Base-by-base conservation (phyloP, 2,797 vertebrate species). In the Sebastes hubbsi region DNA sequence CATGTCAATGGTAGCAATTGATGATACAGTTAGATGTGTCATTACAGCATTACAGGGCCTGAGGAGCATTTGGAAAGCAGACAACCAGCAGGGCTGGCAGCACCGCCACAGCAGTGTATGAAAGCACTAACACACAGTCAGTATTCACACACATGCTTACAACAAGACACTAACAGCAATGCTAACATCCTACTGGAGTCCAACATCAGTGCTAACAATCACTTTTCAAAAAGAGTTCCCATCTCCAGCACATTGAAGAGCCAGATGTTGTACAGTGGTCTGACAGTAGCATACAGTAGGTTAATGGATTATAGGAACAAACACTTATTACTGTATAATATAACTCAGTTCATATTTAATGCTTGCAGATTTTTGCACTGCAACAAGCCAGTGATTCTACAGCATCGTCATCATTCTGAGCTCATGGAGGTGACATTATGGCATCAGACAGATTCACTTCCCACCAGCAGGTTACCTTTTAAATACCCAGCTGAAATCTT, bases 11-110 rank as follows among this genome's bases (percentile, higher is more conserved):
- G 38, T 75, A 80, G 75, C 20, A 72, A 82, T 75, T 75, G 77
- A 89, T 86, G 76, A 76, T 86, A 71, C 75, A 82, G 89, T 92
- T 87, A 91, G 74, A 89, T 83, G 72, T 79, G 66, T 83, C 65
- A 78, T 90, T 87, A 89, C 55, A 78, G 66, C 60, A 81, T 84
- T 77, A 83, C 36, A 62, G 34, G 68, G 77, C 73, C 75, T 27
- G 76, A 78, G 71, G 75, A 84, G 73, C 61, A 27, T 18, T 75
- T 42, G 74, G 54, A 69, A 84, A 86, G 24, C 83, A 89, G 80
- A 87, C 68, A 75, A 74, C 83, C 81, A 91, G 75, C 84, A 87
- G 84, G 74, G 18, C 71, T 75, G 56, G 60, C 80, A 71, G 63
- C 76, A 75, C 72, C 82, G 68, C 80, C 59, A 81, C 42, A 81